Evolutionary conservation across 2,888 invertebrate genomes (phyloP).

Genomic region (Conus canariensis): DNA sequence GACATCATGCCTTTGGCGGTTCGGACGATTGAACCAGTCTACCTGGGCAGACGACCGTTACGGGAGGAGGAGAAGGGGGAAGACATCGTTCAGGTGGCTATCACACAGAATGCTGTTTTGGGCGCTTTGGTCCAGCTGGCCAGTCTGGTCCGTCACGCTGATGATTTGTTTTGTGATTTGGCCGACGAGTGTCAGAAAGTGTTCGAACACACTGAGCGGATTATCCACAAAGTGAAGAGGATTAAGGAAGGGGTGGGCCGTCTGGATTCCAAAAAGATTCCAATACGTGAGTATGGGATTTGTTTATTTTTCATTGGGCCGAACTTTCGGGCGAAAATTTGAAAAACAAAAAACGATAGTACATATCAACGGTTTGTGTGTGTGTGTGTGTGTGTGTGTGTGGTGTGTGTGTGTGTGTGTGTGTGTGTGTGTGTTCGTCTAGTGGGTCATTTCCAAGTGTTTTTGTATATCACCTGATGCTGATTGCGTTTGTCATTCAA

Average conservation of each 20-base stretch:
- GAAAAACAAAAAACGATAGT: too few species aligned
- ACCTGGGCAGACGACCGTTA: constrained; percentile 62
- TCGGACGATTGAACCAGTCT: constrained; percentile 64
- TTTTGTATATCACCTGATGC: too few species aligned
- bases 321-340: not conserved
- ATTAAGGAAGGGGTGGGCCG: constrained; percentile 40
- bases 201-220: constrained; percentile 62
- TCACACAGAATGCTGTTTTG: constrained; percentile 66
- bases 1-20: constrained; percentile 67
- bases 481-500: too few species aligned
- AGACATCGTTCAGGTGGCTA: constrained; percentile 57
- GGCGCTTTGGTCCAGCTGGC: constrained; percentile 70
- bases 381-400: too few species aligned
- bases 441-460: too few species aligned
- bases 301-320: not conserved
- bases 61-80: constrained; percentile 55
- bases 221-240: constrained; percentile 51
- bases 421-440: too few species aligned
- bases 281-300: constrained; percentile 67
- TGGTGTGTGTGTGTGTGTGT: too few species aligned
- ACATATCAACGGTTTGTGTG: not conserved
- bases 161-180: constrained; percentile 73
- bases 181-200: constrained; percentile 72
- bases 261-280: constrained; percentile 68
- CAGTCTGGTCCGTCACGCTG: constrained; percentile 72